phyloP scores from a whole-genome alignment of 2,888 invertebrate genomes.

The Dimorphilus gyrociliatus region DNA sequence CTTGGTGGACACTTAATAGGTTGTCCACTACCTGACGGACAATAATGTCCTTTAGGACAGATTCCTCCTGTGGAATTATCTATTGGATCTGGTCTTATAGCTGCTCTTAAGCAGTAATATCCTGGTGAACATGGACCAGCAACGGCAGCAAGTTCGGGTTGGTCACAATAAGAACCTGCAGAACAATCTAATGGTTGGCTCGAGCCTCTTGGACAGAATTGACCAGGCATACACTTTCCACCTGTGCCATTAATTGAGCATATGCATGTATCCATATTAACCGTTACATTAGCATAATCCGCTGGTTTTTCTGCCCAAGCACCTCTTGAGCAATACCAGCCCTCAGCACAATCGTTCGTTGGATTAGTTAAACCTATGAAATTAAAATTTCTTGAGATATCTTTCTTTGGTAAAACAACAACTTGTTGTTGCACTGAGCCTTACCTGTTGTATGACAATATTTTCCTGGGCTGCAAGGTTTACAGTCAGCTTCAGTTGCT shows the following conservation, averaged over 20 bases:
- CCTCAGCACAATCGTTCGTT: conserved; percentile 19
- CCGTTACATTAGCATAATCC: conserved; percentile 21
- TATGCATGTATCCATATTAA: conserved; percentile 15
- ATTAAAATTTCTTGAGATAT: too few species aligned
- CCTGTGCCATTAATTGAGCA: conserved; percentile 25
- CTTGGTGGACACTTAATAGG: conserved; percentile 23
- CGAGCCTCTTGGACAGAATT: conserved; percentile 28
- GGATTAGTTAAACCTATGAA: conserved; percentile 17
- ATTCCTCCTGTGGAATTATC: conserved; percentile 24
- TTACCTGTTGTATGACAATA: conserved; percentile 22
- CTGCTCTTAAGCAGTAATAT: conserved; percentile 23
- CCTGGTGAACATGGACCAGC: conserved; percentile 24
- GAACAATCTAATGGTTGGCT: conserved; percentile 19
- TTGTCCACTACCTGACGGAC: conserved; percentile 18
- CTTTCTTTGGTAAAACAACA: too few species aligned
- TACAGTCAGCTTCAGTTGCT: conserved; percentile 16
- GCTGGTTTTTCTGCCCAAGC: conserved; percentile 22
- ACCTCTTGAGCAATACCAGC: conserved; percentile 31
- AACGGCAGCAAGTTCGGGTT: conserved; percentile 16
- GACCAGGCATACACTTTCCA: conserved; percentile 24
- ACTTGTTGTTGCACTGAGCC: too few species aligned
- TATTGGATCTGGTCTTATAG: conserved; percentile 14
- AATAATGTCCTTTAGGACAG: conserved; percentile 27
- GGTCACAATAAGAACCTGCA: conserved; percentile 23
- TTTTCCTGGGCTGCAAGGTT: conserved; percentile 24